Conservation (phyloP, 2,888 invertebrate genomes). For the Trilocha varians region DNA sequence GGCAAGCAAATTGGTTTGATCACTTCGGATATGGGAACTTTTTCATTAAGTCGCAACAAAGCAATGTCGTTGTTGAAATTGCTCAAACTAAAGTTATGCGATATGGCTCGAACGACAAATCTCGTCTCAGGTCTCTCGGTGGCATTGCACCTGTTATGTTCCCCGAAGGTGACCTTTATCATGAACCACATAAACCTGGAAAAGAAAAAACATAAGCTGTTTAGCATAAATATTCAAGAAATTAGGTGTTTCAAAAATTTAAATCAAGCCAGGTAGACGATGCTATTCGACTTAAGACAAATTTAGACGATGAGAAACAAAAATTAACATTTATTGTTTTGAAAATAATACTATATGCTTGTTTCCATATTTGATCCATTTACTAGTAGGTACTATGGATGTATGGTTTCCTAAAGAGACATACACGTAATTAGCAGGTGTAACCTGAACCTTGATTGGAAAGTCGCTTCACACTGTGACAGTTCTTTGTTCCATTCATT, state of each 20-base stretch:
- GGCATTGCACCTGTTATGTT: conserved; percentile 87
- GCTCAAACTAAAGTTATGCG: conserved; percentile 86
- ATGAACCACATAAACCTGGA: conserved; percentile 93
- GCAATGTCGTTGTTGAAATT: conserved; percentile 94
- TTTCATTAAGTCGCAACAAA: conserved; percentile 83
- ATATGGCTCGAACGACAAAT: conserved; percentile 83
- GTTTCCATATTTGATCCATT: too few species aligned
- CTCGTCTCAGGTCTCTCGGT: conserved; percentile 82
- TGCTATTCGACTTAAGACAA: too few species aligned
- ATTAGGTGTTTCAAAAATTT: too few species aligned
- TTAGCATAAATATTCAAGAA: too few species aligned
- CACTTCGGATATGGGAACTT: conserved; percentile 83
- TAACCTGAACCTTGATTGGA: conserved; percentile 1
- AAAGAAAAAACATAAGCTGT: too few species aligned
- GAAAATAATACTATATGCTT: too few species aligned
- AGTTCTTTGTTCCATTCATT: conserved; percentile 11
- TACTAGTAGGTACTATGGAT: too few species aligned
- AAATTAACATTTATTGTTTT: too few species aligned
- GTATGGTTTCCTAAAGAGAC: neutral
- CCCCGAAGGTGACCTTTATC: conserved; percentile 91
- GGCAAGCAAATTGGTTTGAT: conserved; percentile 91
- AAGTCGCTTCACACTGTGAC: conserved; percentile 3
- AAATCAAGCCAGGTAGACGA: too few species aligned
- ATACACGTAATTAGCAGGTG: neutral
- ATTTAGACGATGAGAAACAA: too few species aligned